These are phyloP conservation scores for Peromyscus melanophrys DNA, from an alignment of 2,797 vertebrate genomes.

Conservation along the genomic window DNA sequence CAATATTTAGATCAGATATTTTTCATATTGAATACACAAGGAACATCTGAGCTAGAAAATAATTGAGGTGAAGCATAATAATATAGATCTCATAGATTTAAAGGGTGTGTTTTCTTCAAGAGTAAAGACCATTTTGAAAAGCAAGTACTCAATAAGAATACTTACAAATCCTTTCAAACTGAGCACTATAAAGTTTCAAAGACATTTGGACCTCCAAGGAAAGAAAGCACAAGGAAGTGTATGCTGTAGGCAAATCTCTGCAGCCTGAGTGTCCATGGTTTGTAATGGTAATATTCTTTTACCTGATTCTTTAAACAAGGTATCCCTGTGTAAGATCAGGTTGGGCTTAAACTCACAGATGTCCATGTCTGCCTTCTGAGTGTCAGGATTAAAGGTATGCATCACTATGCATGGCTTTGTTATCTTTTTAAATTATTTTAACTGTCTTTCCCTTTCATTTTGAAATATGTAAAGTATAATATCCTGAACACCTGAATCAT, in stretches of 20 bases:
- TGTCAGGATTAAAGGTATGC: not conserved
- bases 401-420: not conserved
- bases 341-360: not conserved
- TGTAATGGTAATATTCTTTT: not conserved
- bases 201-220: not conserved
- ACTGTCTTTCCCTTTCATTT: not conserved
- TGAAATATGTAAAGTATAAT: not conserved
- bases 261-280: not conserved
- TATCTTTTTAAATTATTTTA: not conserved
- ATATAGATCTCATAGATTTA: slow-evolving; percentile 51
- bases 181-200: slow-evolving; percentile 4
- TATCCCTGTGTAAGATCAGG: not conserved
- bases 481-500: not conserved
- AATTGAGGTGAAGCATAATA: slow-evolving; percentile 31
- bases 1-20: slow-evolving; percentile 83
- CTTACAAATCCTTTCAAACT: slow-evolving; percentile 21
- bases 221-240: not conserved
- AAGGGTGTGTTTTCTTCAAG: slow-evolving; percentile 32
- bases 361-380: not conserved
- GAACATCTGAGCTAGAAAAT: slow-evolving; percentile 37
- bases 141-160: slow-evolving; percentile 1
- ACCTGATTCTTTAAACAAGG: not conserved
- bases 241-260: not conserved
- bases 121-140: not conserved
- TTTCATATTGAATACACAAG: slow-evolving; percentile 79